Evolutionary conservation across 1,140 invertebrate genomes (phyloP).

Genomic region (Psilanteris sp.): DNA sequence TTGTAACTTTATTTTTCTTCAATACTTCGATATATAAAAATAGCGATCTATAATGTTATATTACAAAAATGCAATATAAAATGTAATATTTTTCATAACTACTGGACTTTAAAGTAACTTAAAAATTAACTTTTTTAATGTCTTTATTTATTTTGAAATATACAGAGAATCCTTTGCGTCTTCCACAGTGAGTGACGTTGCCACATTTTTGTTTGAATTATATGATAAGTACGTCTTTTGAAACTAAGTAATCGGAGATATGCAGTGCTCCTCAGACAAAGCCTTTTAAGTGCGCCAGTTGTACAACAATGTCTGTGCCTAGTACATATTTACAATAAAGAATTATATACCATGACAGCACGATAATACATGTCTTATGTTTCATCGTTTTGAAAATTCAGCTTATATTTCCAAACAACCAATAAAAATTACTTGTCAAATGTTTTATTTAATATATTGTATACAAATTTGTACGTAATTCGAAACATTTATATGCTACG

Average conservation of each 20-base stretch:
- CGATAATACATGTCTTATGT: constrained; percentile 24
- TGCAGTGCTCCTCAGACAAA: constrained; percentile 51
- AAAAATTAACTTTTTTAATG: no score
- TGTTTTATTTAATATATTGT: constrained; percentile 7
- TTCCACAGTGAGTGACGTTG: constrained; percentile 18
- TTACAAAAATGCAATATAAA: no score
- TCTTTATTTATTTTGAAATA: constrained; percentile 18
- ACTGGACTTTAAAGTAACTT: no score
- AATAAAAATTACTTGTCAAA: constrained; percentile 8
- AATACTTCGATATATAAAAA: no score
- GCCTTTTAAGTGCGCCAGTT: constrained; percentile 51
- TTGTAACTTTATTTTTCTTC: no score
- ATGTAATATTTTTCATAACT: no score
- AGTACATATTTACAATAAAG: constrained; percentile 53
- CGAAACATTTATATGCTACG: no score
- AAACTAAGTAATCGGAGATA: constrained; percentile 54
- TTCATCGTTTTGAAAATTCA: constrained; percentile 22
- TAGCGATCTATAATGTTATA: no score
- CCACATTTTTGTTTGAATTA: constrained; percentile 46
- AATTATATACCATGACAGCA: constrained; percentile 37
- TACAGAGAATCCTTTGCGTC: constrained; percentile 19
- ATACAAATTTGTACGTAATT: no score
- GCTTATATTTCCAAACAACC: constrained; percentile 24
- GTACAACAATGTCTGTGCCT: constrained; percentile 44
- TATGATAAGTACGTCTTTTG: constrained; percentile 42